Evolutionary conservation across 1,140 invertebrate genomes (phyloP).

Genomic region (Coenobita brevimanus): DNA sequence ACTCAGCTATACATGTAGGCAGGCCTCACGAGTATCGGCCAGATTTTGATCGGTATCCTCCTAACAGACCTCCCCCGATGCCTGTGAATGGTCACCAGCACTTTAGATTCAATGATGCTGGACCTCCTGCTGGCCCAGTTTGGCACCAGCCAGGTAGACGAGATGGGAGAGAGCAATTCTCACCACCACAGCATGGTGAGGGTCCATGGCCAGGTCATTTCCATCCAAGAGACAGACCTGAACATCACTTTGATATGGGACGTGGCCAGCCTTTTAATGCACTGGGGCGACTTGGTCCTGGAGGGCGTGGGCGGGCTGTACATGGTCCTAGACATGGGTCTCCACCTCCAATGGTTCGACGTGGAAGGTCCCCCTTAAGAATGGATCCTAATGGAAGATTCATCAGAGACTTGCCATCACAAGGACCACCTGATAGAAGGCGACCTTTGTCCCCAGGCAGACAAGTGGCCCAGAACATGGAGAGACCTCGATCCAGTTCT

Average conservation of each 20-base stretch:
- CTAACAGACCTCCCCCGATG: constrained; percentile 17
- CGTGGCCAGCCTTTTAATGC: constrained; percentile 18
- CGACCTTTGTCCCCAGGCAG: constrained; percentile 32
- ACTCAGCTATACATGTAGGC: constrained; percentile 12
- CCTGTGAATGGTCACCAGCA: constrained; percentile 45
- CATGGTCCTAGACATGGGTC: constrained; percentile 20
- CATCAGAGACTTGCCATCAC: constrained; percentile 30
- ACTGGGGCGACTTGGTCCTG: background rate
- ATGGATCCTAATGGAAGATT: constrained; percentile 18
- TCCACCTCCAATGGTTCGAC: constrained; percentile 10
- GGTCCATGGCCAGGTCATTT: constrained; percentile 35
- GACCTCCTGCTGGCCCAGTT: constrained; percentile 7
- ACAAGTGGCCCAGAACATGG: background rate
- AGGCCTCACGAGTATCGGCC: constrained; percentile 34
- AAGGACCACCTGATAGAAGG: constrained; percentile 23
- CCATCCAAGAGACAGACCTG: constrained; percentile 43
- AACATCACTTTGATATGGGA: constrained; percentile 38
- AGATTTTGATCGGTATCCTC: constrained; percentile 20
- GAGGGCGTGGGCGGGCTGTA: constrained; percentile 28
- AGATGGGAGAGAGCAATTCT: constrained; percentile 38
- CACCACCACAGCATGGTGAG: constrained; percentile 37
- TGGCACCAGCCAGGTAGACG: constrained; percentile 30
- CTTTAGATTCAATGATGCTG: constrained; percentile 26
- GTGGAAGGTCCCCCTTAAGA: constrained; percentile 25
- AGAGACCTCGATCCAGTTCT: constrained; percentile 41